Conservation (phyloP, 2,888 invertebrate genomes). For the Caenorhabditis drosophilae region DNA sequence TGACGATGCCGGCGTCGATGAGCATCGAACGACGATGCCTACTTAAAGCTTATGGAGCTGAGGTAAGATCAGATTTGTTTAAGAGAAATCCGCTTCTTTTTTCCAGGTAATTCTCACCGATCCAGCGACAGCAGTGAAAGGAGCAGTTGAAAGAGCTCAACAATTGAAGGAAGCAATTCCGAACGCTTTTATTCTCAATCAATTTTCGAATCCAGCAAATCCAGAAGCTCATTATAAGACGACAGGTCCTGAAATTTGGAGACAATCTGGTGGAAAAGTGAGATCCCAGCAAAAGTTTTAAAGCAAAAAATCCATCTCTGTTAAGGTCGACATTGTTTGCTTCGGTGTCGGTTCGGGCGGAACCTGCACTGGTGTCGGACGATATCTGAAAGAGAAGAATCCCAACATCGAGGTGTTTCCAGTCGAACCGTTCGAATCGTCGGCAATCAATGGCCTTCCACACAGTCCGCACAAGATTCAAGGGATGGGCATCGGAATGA, state of each 20-base stretch:
- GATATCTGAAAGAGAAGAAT: conserved; percentile 62
- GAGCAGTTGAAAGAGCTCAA: conserved; percentile 53
- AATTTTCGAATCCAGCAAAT: conserved; percentile 62
- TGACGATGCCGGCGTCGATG: conserved; percentile 67
- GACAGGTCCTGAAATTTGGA: conserved; percentile 69
- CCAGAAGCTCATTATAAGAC: conserved; percentile 65
- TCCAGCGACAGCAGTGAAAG: conserved; percentile 59
- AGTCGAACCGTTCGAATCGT: conserved; percentile 60
- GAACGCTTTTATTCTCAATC: conserved; percentile 51
- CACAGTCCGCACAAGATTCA: conserved; percentile 63
- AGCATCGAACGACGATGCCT: conserved; percentile 60
- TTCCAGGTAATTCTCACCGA: conserved; percentile 57
- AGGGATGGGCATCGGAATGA: conserved; percentile 61
- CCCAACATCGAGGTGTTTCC: conserved; percentile 53
- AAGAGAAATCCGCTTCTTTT: not conserved
- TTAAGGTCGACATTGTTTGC: conserved; percentile 60
- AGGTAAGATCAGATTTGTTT: not conserved
- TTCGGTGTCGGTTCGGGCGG: conserved; percentile 66
- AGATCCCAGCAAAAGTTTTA: too few species aligned
- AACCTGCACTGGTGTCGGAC: conserved; percentile 57
- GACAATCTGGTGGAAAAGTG: conserved; percentile 66
- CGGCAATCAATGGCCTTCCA: conserved; percentile 56
- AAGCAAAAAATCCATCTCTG: too few species aligned
- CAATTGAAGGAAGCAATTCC: conserved; percentile 52
- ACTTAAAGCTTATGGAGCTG: conserved; percentile 61